Conservation (phyloP, 2,888 invertebrate genomes). For the Drosophila anomalata region DNA sequence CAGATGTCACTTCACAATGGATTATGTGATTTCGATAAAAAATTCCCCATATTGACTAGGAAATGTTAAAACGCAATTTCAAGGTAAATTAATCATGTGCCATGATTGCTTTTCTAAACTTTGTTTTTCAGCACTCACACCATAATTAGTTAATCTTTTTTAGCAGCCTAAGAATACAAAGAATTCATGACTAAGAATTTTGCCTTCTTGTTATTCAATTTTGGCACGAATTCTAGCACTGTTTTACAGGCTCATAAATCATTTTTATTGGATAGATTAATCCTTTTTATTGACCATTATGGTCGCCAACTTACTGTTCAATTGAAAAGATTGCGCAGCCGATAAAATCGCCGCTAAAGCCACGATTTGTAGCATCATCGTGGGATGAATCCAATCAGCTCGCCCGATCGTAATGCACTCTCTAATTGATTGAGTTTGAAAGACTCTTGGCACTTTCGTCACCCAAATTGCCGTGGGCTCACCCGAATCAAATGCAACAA, state of each 20-base stretch:
- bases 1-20: constrained; percentile 23
- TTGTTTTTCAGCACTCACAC: not conserved
- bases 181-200: too few relatives aligned
- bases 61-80: constrained; percentile 3
- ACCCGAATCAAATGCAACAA: constrained; percentile 34
- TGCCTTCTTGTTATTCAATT: constrained; percentile 2
- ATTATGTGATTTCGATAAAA: constrained; percentile 11
- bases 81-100: constrained; percentile 1
- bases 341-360: constrained; percentile 41
- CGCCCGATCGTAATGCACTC: constrained; percentile 29
- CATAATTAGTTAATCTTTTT: constrained; percentile 1
- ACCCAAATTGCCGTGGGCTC: constrained; percentile 53
- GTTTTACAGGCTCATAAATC: constrained; percentile 25
- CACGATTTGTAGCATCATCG: constrained; percentile 47
- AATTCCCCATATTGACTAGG: constrained; percentile 15
- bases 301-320: constrained; percentile 77
- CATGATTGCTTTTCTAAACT: constrained; percentile 10
- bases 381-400: constrained; percentile 27
- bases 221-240: not conserved
- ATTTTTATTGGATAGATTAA: constrained; percentile 6
- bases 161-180: not conserved
- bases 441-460: constrained; percentile 58
- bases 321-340: constrained; percentile 57
- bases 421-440: constrained; percentile 40
- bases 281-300: constrained; percentile 1